Evolutionary conservation across 2,797 vertebrate genomes (phyloP).

Genomic region (Sciaenops ocellatus): DNA sequence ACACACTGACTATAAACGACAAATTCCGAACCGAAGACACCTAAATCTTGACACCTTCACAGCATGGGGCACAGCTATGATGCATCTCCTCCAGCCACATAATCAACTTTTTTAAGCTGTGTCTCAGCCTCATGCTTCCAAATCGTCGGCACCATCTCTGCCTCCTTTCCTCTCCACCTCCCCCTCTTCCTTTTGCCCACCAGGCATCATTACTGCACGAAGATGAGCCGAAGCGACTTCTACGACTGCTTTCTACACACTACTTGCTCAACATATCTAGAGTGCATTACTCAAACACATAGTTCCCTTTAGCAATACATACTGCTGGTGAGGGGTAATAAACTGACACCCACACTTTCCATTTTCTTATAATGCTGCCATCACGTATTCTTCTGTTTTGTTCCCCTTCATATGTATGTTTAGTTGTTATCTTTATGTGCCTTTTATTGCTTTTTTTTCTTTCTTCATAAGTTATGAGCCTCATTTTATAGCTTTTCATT

Average conservation of each 20-base stretch:
- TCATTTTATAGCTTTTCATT: neutral
- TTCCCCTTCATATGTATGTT: neutral
- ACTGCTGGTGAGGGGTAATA: slow-evolving; percentile 7
- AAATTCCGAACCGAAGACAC: neutral
- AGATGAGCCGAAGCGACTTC: slow-evolving; percentile 37
- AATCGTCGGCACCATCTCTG: slow-evolving; percentile 9
- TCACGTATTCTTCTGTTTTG: neutral
- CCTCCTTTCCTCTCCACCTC: neutral
- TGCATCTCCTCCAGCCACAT: slow-evolving; percentile 54
- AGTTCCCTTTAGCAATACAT: slow-evolving; percentile 11
- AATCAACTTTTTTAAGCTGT: slow-evolving; percentile 38
- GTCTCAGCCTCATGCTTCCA: slow-evolving; percentile 27
- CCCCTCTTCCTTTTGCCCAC: slow-evolving; percentile 19
- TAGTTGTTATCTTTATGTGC: neutral
- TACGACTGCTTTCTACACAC: slow-evolving; percentile 12
- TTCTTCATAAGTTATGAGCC: neutral
- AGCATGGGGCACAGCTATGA: slow-evolving; percentile 18
- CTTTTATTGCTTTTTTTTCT: neutral
- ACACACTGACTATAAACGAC: neutral
- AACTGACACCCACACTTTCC: slow-evolving; percentile 11
- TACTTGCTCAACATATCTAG: slow-evolving; percentile 23
- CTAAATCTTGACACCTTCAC: slow-evolving; percentile 20
- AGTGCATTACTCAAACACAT: slow-evolving; percentile 27
- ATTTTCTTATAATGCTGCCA: neutral
- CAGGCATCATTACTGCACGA: slow-evolving; percentile 36